phyloP scores from a whole-genome alignment of 2,113 vertebrate genomes.

The Platysternon megacephalum region DNA sequence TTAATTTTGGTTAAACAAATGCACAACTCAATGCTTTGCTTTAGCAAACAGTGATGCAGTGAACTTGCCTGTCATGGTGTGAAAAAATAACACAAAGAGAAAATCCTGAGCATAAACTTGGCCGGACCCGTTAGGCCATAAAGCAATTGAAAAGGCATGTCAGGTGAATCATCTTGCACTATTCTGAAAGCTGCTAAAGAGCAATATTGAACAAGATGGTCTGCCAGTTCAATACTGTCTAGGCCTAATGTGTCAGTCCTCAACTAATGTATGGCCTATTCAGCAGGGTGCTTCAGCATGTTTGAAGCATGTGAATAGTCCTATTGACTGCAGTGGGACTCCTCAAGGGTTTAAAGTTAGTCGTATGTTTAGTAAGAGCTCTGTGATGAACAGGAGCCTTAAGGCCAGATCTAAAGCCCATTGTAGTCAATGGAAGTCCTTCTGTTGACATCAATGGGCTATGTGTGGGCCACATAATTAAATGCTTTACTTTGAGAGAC shows the following conservation, averaged over 20 bases:
- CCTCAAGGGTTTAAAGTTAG: not conserved
- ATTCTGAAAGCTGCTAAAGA: slow-evolving; percentile 14
- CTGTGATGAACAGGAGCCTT: not conserved
- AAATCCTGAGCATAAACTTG: not conserved
- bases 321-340: not conserved
- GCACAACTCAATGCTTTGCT: not conserved
- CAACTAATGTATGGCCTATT: not conserved
- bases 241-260: not conserved
- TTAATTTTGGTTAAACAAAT: slow-evolving; percentile 41
- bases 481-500: not conserved
- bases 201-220: not conserved
- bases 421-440: not conserved
- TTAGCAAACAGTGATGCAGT: not conserved
- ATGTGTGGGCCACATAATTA: not conserved
- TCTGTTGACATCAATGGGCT: not conserved
- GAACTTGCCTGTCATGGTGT: not conserved
- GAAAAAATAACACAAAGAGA: not conserved
- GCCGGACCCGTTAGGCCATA: not conserved
- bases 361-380: not conserved
- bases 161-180: not conserved
- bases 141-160: not conserved
- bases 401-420: not conserved
- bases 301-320: not conserved
- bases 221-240: not conserved
- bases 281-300: not conserved